A percentile compares a stretch with the other conserved stretches of the same genome.
Evolutionary conservation across 2,113 vertebrate genomes (phyloP).

Genomic region (Tringa solitaria): DNA sequence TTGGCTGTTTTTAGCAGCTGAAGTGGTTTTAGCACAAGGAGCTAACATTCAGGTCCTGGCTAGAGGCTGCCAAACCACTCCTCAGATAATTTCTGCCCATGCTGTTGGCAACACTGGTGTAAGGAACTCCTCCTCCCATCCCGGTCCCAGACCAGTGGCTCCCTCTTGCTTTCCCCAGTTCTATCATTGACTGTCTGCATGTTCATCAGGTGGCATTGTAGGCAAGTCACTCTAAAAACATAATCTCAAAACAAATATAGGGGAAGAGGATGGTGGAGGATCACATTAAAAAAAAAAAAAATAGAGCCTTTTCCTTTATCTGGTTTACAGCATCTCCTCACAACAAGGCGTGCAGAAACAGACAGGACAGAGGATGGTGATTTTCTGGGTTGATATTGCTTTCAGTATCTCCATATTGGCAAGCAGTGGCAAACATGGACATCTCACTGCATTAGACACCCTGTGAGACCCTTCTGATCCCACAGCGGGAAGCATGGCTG

Average conservation of each 20-base stretch:
- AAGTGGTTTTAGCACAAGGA: neutral
- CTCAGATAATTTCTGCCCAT: neutral
- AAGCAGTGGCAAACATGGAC: neutral
- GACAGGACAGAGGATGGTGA: neutral
- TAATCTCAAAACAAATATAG: neutral
- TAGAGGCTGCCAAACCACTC: neutral
- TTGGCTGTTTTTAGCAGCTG: neutral
- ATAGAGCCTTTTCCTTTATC: neutral
- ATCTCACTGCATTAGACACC: neutral
- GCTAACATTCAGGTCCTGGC: neutral
- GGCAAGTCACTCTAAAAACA: neutral
- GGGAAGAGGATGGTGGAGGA: neutral
- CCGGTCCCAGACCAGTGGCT: neutral
- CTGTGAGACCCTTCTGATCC: neutral
- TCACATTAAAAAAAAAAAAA: neutral
- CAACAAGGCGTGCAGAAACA: neutral
- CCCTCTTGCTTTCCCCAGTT: neutral
- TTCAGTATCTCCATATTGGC: neutral
- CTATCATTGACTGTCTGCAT: neutral
- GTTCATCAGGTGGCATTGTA: neutral
- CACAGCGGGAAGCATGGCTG: rapidly evolving
- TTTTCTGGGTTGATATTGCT: neutral
- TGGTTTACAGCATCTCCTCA: neutral
- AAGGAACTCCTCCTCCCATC: neutral
- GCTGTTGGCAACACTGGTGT: neutral